Conservation (phyloP, 2,113 vertebrate species). For the Alethe castanea region DNA sequence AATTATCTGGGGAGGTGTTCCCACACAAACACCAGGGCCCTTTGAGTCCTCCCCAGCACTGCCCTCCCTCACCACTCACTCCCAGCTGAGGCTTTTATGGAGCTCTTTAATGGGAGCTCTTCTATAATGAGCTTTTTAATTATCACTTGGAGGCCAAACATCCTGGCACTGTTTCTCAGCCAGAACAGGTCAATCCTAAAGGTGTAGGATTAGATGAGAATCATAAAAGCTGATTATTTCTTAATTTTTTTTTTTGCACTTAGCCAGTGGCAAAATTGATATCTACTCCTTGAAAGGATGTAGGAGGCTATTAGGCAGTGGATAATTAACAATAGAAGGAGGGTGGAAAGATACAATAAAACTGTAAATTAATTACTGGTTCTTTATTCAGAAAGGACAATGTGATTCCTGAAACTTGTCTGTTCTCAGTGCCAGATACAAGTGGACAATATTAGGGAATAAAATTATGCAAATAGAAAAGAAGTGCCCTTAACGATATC, state of each 20-base stretch:
- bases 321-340: not conserved
- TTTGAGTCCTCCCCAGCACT: not conserved
- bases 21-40: not conserved
- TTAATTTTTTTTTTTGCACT: not conserved
- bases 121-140: conserved; percentile 39
- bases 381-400: not conserved
- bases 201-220: not conserved
- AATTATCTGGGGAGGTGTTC: not conserved
- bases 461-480: not conserved
- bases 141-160: not conserved
- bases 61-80: not conserved
- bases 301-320: not conserved
- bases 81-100: not conserved
- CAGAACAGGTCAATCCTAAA: not conserved
- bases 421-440: not conserved
- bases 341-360: not conserved
- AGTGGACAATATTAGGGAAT: not conserved
- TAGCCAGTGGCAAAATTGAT: not conserved
- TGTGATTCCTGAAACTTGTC: not conserved
- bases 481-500: not conserved
- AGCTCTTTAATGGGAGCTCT: not conserved
- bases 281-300: not conserved
- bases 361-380: not conserved
- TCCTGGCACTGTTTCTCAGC: not conserved
- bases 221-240: not conserved